Base-by-base conservation (phyloP, 2,888 invertebrate species). In the Bellardia pandia region DNA sequence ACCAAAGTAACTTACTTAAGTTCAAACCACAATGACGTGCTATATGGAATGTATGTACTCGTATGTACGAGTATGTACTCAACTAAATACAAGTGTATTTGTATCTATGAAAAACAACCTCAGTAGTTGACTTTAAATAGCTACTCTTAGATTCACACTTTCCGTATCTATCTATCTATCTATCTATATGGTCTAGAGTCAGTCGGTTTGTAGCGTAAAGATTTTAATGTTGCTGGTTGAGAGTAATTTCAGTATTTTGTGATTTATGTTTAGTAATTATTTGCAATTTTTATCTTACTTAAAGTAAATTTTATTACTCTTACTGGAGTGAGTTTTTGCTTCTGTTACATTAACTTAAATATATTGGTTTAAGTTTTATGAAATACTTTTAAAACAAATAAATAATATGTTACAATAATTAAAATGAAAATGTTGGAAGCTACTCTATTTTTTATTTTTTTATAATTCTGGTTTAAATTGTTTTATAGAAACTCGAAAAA, bases 111-210 rank as follows among this genome's bases (percentile, higher is more conserved):
- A 76, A 56, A 56, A 53, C 69, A 81, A 68, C 76, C 80, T 77
- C 81, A 77, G 77, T 72, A 85, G 81, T 85, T 85, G 71, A 71
- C 80, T 80, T 77, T 81, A 85, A 85, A 85, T 85, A 66, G 81
- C 85, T 66, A 6, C 66, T 66, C 71, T 80, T 81, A 77, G 72
- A 72, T 81, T 81, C 51, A 76, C 53, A 37, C 62, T 40, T 9
- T 40, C n/a, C 16, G 11, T n/a, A 37, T 14, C 8, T 40, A 16
- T 1, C 14, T 14, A 14, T n/a, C 4, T n/a, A 37, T 14, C 8
- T 40, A 16, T 1, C 14, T 14, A 14, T n/a, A 40, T 60, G 60
- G 60, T 37, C 60, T 60, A 14, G 3, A 37, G 60, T 14, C 37
- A 33, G 62, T 64, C 16, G 8, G 62, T 40, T 40, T 37, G 37